Percentiles rank a stretch among this genome's conserved stretches.
Conservation (phyloP, 1,140 invertebrate genomes). For the Temnothorax nylanderi region DNA sequence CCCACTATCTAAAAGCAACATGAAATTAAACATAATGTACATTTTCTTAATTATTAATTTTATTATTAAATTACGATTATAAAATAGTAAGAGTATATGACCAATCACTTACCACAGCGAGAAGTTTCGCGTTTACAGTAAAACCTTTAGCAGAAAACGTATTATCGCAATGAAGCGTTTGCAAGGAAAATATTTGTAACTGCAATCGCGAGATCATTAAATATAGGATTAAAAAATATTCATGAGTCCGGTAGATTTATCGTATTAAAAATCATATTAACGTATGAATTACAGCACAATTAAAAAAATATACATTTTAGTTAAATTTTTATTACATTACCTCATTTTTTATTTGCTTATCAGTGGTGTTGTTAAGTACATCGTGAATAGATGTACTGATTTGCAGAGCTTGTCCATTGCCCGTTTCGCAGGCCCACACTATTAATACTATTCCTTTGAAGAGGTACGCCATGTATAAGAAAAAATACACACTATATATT, state of each 20-base stretch:
- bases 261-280: background rate
- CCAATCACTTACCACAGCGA: background rate
- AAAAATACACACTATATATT: background rate
- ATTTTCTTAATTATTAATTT: background rate
- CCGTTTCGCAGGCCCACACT: background rate
- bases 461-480: background rate
- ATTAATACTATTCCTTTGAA: background rate
- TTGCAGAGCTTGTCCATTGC: background rate
- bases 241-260: background rate
- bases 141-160: background rate
- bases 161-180: background rate
- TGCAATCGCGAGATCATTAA: background rate
- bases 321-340: background rate
- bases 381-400: background rate
- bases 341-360: background rate
- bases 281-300: background rate
- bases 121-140: background rate
- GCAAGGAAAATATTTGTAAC: background rate
- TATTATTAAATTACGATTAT: background rate
- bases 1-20: background rate
- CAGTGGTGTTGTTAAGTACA: background rate
- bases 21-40: background rate
- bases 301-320: background rate
- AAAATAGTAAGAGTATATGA: background rate
- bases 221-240: background rate